Evolutionary conservation across 1,140 invertebrate species (phyloP), one percentile per base, ranked within the genome.

Genomic region (Hyposmocoma kahamanoa): DNA sequence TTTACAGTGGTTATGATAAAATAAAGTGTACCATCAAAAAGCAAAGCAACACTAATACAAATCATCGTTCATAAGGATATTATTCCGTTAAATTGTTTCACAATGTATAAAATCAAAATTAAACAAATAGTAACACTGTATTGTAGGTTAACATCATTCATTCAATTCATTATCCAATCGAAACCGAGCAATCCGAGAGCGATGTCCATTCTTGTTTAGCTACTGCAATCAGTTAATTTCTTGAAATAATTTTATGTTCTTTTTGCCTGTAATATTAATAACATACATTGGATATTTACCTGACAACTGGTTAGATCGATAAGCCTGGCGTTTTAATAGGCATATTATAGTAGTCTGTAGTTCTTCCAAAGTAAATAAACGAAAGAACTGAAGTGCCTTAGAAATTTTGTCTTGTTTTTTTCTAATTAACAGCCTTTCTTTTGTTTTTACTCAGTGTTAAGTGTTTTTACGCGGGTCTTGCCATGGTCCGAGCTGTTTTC

Each of bases 401-500:
- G 60, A 63, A 65, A 69, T 73, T 62, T 59, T 20, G 59, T 69
- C 69, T 76, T 72, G 62, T 71, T 71, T 62, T 70, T 72, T 69
- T 46, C 56, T 53, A 50, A 62, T 50, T 47, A 64, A 62, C 53
- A 50, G 42, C 47, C 52, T 61, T 63, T 62, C 55, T 61, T 59
- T 68, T 59, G 58, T 69, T 67, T 55, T 72, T 43, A 56, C 62
- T 47, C 44, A 68, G 67, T 70, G 64, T 70, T 66, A 68, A 61
- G 70, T 72, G 72, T 67, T 64, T 72, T 67, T 65, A 60, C 62
- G 56, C 68, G 60, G 50, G 54, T 62, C 53, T 65, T 78, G 81
- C 67, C 47, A 84, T 84, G 81, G 67, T 78, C 67, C 77, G 81
- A 66, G 77, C 72, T 74, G 81, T 84, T 84, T 84, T 84, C 81